Base-by-base conservation (phyloP, 2,113 vertebrate genomes). In the Bostrychus sinensis region DNA sequence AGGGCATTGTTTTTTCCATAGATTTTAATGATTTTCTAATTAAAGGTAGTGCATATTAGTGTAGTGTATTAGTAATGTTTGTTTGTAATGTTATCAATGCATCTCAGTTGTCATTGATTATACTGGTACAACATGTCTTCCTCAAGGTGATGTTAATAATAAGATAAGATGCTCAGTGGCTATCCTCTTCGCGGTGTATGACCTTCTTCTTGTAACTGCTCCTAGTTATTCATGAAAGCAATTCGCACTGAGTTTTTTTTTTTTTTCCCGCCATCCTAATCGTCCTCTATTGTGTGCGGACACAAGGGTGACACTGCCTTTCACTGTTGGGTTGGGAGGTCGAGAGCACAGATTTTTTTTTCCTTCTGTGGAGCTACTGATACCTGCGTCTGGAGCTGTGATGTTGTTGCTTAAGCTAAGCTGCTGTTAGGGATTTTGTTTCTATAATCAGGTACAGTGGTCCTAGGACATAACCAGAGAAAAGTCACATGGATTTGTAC, bases 131-230 rank as follows among this genome's bases (percentile, higher is more conserved):
- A 30, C 25, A 28, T 51, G 48, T 7, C 30, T 7, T 51, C 48
- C 16, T n/a, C 48, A 51, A 51, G 48, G 48, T 51, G 48, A 51
- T n/a, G 25, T 7, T 8, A n/a, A 51, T 51, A 51, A 51, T 51
- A 51, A 30, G 25, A 28, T 51, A 30, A 51, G 25, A 51, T n/a
- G 26, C 48, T n/a, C 37, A 4, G 12, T 16, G 14, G 37, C 9
- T 38, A 38, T 4, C 12, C 48, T 51, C 48, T 17, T 30, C 14
- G 7, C 25, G 26, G 48, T 14, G 16, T 3, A 28, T 28, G 25
- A 51, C 48, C 48, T 51, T 51, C 48, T 30, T 13, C 25, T 51
- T 16, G 48, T 51, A 28, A 28, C 48, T 51, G 48, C 48, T 30
- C 48, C 25, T 4, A 51, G 3, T 14, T 51, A 51, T 51, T 51